phyloP scores from a whole-genome alignment of 2,113 vertebrate genomes.

The Pomatostomus ruficeps region DNA sequence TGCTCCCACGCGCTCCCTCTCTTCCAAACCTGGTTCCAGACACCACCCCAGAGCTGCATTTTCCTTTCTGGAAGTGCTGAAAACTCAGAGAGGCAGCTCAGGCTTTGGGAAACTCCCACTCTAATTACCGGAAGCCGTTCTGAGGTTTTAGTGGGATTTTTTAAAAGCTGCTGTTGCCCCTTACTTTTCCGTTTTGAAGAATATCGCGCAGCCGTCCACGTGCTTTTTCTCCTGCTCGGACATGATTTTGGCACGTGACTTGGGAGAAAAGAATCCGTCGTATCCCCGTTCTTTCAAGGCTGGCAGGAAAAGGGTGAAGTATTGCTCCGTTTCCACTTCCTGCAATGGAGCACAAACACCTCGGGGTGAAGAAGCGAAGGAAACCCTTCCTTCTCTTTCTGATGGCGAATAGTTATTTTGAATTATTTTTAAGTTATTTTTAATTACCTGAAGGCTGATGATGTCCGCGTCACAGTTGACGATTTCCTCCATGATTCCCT shows the following conservation, averaged over 20 bases:
- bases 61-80: background rate
- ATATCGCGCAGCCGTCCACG: slow-evolving; percentile 96
- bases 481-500: slow-evolving; percentile 99
- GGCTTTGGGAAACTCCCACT: background rate
- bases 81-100: background rate
- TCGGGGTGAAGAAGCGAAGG: background rate
- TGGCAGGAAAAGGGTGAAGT: slow-evolving; percentile 94
- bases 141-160: background rate
- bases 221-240: slow-evolving; percentile 97
- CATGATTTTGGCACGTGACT: slow-evolving; percentile 99
- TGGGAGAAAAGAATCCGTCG: slow-evolving; percentile 97
- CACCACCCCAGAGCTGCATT: fast-evolving
- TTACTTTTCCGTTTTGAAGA: slow-evolving; percentile 98
- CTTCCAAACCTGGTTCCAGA: background rate
- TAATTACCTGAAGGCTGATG: slow-evolving; percentile 89
- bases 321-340: slow-evolving; percentile 99
- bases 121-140: background rate
- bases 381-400: background rate
- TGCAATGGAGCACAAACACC: slow-evolving; percentile 60
- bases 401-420: background rate
- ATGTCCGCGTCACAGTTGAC: slow-evolving; percentile 96
- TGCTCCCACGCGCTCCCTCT: background rate
- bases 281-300: slow-evolving; percentile 94
- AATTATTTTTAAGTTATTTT: background rate
- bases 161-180: background rate